A percentile compares a stretch with the other conserved stretches of the same genome.
Conservation (phyloP, 2,888 invertebrate genomes). For the Pollenia labialis region DNA sequence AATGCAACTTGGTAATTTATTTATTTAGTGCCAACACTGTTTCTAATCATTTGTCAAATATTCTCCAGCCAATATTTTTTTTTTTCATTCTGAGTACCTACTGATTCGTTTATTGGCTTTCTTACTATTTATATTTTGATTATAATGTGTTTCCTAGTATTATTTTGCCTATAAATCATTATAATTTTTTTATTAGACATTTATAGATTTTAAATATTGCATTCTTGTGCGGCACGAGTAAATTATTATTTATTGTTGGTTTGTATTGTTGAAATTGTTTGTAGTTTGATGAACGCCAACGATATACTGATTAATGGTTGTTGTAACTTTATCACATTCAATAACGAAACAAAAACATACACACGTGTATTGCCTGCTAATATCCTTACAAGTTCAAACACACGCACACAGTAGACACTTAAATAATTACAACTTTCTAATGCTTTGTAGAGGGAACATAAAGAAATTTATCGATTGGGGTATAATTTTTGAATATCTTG, state of each 20-base stretch:
- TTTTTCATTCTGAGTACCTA: background rate
- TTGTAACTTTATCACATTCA: background rate
- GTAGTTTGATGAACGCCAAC: background rate
- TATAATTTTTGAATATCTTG: background rate
- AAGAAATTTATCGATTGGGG: background rate
- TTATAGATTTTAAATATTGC: conserved; percentile 4
- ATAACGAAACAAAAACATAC: background rate
- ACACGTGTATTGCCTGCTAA: too few relatives aligned
- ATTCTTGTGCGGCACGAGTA: background rate
- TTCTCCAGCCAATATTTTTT: background rate
- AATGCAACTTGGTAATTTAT: too few relatives aligned
- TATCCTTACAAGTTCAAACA: background rate
- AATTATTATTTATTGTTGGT: background rate
- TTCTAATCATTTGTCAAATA: too few relatives aligned
- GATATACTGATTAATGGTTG: background rate
- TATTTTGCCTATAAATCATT: background rate
- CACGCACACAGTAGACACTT: background rate
- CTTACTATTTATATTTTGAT: background rate
- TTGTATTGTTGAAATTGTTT: background rate
- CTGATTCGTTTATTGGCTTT: background rate
- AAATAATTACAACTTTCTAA: conserved; percentile 6
- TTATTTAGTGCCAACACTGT: too few relatives aligned
- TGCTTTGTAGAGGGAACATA: background rate
- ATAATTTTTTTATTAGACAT: background rate
- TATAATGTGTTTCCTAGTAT: background rate